Percentiles rank a stretch among this genome's conserved stretches.
phyloP scores from a whole-genome alignment of 2,797 vertebrate species.

The Argya squamiceps region DNA sequence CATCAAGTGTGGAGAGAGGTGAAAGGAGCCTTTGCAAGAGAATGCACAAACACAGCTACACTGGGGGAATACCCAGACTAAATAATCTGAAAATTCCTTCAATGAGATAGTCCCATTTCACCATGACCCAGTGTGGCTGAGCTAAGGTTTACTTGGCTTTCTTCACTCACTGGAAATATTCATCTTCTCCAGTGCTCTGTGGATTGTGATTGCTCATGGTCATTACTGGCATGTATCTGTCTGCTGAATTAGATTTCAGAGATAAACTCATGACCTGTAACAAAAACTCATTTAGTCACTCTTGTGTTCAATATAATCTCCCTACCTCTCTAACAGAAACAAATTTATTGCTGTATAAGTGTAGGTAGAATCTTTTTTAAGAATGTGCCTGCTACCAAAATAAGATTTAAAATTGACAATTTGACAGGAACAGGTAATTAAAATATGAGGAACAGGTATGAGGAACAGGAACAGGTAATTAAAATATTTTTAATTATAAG shows the following conservation, averaged over 20 bases:
- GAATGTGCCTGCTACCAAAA: not conserved
- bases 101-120: not conserved
- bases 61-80: not conserved
- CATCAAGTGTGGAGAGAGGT: not conserved
- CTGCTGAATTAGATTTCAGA: not conserved
- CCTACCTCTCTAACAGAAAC: not conserved
- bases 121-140: not conserved
- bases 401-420: not conserved
- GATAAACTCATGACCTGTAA: not conserved
- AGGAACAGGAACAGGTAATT: not conserved
- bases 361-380: not conserved
- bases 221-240: not conserved
- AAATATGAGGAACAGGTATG: no score
- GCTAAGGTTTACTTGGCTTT: not conserved
- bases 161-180: not conserved
- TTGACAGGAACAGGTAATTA: not conserved
- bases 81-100: not conserved
- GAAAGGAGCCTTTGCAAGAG: not conserved
- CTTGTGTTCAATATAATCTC: not conserved
- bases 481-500: not conserved
- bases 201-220: not conserved
- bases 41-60: not conserved
- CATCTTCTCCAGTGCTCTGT: not conserved
- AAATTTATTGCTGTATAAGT: not conserved
- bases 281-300: not conserved